These are phyloP conservation scores for Sarcophaga rosellei DNA, from an alignment of 2,888 invertebrate genomes.

Conservation along the genomic window DNA sequence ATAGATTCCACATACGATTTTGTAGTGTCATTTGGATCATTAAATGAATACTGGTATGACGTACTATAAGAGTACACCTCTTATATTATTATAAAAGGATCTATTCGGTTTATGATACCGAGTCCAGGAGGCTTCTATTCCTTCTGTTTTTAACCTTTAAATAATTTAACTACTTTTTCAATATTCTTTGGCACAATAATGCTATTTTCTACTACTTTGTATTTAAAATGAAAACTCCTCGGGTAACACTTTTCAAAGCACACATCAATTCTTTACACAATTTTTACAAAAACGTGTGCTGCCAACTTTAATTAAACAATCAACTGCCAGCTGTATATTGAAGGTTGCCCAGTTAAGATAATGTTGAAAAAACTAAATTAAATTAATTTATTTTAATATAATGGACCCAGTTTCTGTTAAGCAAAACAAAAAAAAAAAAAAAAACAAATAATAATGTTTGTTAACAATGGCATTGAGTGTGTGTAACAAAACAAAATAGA, in stretches of 20 bases:
- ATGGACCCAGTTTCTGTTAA: conserved; percentile 16
- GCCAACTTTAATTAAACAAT: not conserved
- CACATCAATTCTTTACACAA: not conserved
- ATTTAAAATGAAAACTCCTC: too few relatives aligned
- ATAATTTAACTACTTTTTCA: too few relatives aligned
- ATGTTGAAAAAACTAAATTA: not conserved
- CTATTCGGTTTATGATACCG: too few relatives aligned
- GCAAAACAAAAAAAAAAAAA: not conserved
- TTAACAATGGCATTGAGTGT: conserved; percentile 34
- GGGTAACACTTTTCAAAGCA: not conserved
- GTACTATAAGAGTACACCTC: too few relatives aligned
- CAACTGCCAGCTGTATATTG: not conserved
- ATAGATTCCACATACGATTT: too few relatives aligned
- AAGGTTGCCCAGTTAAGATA: not conserved
- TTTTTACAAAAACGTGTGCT: not conserved
- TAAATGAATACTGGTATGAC: too few relatives aligned
- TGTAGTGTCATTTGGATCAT: too few relatives aligned
- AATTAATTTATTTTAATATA: not conserved
- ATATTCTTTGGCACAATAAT: too few relatives aligned
- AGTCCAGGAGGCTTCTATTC: too few relatives aligned
- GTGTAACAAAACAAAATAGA: conserved; percentile 14
- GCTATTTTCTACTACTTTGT: too few relatives aligned
- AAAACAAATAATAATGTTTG: not conserved
- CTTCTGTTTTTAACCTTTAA: too few relatives aligned
- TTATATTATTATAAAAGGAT: too few relatives aligned